Base-by-base conservation (phyloP, 2,888 invertebrate genomes). In the Strigamia transsilvanica region DNA sequence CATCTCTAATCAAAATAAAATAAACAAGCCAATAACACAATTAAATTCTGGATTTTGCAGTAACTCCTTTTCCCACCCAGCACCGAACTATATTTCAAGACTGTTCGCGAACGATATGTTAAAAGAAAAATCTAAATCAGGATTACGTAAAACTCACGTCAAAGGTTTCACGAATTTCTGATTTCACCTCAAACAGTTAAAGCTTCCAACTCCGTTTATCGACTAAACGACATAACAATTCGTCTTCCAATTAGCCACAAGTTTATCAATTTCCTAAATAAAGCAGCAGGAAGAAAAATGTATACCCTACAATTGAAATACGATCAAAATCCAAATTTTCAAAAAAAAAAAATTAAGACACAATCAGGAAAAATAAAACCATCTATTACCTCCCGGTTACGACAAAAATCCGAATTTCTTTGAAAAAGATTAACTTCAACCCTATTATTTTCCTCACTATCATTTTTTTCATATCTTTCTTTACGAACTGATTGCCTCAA, bases 341-440 rank as follows among this genome's bases (percentile, higher is more conserved):
- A 2, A 10, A 38, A 38, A 38, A 38, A 38, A 38, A 4, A 73
- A 73, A 73, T 32, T 73, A 10, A 27, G 7, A 73, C 3, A 27
- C 2, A 27, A 27, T n/a, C n/a, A 3, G 3, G 3, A 3, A 27
- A 27, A 27, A 27, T 32, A 32, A 73, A 7, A 21, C 21, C 73
- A 73, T 73, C 73, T 32, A 73, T 32, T 32, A 32, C 9, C 32
- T 32, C 56, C n/a, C 6, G 21, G 73, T n/a, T 27, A 21, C 21
- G 23, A 61, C 12, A 5, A 7, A 27, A 73, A 73, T 5, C 32
- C 73, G 32, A 73, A 73, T 32, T 51, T 73, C 32, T 73, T 23
- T 73, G 32, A 56, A 56, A 56, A 56, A 56, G 56, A 56, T 56
- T 56, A 56, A 56, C 56, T 56, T 18, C 56, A 73, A 73, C 73